phyloP scores from a whole-genome alignment of 2,797 vertebrate genomes.

The Hemitrygon akajei region DNA sequence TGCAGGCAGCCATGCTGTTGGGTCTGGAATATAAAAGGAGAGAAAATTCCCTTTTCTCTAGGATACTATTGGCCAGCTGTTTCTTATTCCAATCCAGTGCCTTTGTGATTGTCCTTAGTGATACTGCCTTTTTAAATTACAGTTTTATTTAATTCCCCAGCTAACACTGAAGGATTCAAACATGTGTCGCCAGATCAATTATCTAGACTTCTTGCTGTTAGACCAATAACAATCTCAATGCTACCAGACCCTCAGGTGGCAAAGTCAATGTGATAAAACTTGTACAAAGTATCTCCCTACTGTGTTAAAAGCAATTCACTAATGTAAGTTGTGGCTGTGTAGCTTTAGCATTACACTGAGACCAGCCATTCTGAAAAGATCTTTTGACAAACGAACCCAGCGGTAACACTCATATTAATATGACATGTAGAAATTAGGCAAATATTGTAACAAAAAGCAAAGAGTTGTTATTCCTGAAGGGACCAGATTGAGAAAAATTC shows the following conservation, averaged over 20 bases:
- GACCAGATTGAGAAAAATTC: neutral
- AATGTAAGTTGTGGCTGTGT: neutral
- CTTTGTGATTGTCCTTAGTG: too few relatives aligned
- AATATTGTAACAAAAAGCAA: neutral
- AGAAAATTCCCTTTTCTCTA: too few relatives aligned
- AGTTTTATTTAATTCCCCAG: too few relatives aligned
- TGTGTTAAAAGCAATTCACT: neutral
- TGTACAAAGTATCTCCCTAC: neutral
- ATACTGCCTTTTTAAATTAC: too few relatives aligned
- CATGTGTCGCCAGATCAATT: too few relatives aligned
- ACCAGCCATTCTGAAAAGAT: neutral
- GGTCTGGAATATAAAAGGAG: too few relatives aligned
- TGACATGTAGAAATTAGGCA: neutral
- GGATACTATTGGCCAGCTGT: too few relatives aligned
- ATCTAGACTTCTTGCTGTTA: neutral
- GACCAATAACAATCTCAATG: neutral
- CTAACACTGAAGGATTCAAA: too few relatives aligned
- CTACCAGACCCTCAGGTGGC: neutral
- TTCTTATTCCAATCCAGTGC: too few relatives aligned
- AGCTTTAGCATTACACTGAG: neutral
- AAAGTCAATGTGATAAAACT: neutral
- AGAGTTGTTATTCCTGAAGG: neutral
- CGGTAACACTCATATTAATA: neutral
- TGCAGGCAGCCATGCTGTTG: too few relatives aligned
- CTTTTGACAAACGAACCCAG: neutral